Percentiles rank a stretch among this genome's conserved stretches.
These are phyloP conservation scores for Mesopsocus fuscifrons DNA, from an alignment of 2,888 invertebrate genomes.

Conservation along the genomic window DNA sequence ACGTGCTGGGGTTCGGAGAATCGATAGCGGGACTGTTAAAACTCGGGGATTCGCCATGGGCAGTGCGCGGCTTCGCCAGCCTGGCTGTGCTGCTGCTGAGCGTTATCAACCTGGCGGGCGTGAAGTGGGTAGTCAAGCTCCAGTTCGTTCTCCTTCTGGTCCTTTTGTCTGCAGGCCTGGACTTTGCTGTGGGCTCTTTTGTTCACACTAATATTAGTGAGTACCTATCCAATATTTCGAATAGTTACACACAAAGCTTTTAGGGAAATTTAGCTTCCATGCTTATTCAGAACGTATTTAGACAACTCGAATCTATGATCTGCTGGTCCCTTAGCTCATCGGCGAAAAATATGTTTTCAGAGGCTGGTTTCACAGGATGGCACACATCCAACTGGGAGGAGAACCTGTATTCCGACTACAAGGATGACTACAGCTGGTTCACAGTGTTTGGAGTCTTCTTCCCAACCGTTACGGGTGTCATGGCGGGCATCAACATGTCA, in stretches of 20 bases:
- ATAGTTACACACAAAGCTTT: too few species aligned
- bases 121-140: conserved; percentile 93
- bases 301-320: too few species aligned
- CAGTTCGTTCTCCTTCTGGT: conserved; percentile 78
- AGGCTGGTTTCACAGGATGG: conserved; percentile 74
- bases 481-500: conserved; percentile 97
- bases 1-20: conserved; percentile 93
- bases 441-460: conserved; percentile 95
- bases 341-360: too few species aligned
- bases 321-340: too few species aligned
- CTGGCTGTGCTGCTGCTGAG: conserved; percentile 71
- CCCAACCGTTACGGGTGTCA: conserved; percentile 89
- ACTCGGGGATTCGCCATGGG: conserved; percentile 37
- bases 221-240: too few species aligned
- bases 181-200: conserved; percentile 88
- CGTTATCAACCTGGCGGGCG: conserved; percentile 86
- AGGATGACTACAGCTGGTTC: conserved; percentile 75
- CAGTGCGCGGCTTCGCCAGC: conserved; percentile 71
- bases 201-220: too few species aligned
- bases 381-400: conserved; percentile 52
- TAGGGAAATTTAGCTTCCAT: too few species aligned
- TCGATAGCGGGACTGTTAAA: conserved; percentile 72
- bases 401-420: conserved; percentile 65
- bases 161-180: conserved; percentile 71
- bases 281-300: too few species aligned